Evolutionary conservation across 1,140 invertebrate genomes (phyloP).

Genomic region (Stratiolaelaps scimitus): DNA sequence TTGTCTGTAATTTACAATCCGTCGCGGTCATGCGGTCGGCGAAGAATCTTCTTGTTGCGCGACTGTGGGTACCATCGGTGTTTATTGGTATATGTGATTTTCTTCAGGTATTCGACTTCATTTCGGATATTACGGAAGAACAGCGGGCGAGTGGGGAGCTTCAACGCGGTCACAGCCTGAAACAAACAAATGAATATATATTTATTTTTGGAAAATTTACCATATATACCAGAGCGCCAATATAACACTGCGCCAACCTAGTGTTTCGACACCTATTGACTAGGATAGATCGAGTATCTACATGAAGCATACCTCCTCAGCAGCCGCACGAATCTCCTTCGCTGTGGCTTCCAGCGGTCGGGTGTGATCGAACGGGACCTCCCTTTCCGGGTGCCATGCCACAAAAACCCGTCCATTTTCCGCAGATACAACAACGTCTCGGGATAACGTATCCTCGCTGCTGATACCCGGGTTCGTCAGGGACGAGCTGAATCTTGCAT

Average conservation of each 20-base stretch:
- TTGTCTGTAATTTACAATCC: neutral
- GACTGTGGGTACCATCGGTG: slow-evolving; percentile 15
- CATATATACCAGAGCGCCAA: no score
- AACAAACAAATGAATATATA: neutral
- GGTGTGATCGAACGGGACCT: slow-evolving; percentile 16
- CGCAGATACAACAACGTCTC: neutral
- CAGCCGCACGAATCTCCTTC: neutral
- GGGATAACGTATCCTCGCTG: neutral
- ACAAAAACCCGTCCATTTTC: slow-evolving; percentile 9
- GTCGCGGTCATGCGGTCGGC: neutral
- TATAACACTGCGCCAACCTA: no score
- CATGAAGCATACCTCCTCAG: neutral
- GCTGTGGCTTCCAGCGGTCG: neutral
- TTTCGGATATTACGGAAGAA: slow-evolving; percentile 11
- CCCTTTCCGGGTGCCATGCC: slow-evolving; percentile 22
- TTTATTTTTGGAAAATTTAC: no score
- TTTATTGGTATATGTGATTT: slow-evolving; percentile 19
- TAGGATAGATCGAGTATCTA: no score
- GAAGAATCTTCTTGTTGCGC: neutral
- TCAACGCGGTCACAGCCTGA: slow-evolving; percentile 7
- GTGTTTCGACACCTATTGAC: no score
- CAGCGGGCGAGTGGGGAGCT: neutral
- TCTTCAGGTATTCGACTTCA: slow-evolving; percentile 11
- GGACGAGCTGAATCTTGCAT: no score
- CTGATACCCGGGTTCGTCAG: no score